Conservation (phyloP, 2,888 invertebrate species). For the Metalampra italica region DNA sequence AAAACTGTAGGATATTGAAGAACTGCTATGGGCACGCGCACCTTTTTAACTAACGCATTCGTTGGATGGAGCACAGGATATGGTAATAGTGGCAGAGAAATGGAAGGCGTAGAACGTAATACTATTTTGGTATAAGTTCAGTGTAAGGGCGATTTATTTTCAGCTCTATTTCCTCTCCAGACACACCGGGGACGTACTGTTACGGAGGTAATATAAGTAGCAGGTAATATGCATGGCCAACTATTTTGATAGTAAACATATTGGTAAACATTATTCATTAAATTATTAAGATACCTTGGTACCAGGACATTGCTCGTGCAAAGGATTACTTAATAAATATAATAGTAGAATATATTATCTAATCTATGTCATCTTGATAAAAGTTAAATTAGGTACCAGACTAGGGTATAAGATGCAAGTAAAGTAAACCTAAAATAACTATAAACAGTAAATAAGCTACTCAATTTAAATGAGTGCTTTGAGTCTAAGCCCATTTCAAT, state of each 20-base stretch:
- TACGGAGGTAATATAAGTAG: slow-evolving; percentile 24
- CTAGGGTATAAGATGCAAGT: no score
- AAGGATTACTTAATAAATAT: no score
- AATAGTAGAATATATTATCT: no score
- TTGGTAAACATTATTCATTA: no score
- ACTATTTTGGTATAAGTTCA: slow-evolving; percentile 71
- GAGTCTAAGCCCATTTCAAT: slow-evolving; percentile 26
- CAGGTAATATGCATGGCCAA: slow-evolving; percentile 19
- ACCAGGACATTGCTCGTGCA: no score
- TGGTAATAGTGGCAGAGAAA: slow-evolving; percentile 69
- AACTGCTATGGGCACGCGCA: slow-evolving; percentile 43
- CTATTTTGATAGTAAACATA: no score
- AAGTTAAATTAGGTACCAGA: no score
- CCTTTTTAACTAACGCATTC: slow-evolving; percentile 14
- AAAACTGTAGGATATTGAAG: slow-evolving; percentile 1
- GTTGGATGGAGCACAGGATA: slow-evolving; percentile 61
- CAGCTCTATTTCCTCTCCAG: slow-evolving; percentile 69
- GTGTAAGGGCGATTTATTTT: slow-evolving; percentile 73
- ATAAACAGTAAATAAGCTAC: slow-evolving; percentile 3
- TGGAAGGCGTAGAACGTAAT: slow-evolving; percentile 57
- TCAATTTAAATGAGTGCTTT: neutral
- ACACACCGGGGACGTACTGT: slow-evolving; percentile 35
- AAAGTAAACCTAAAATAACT: no score
- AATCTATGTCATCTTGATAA: no score
- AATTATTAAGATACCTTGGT: no score